Conservation (phyloP, 2,888 invertebrate species). For the Tineola bisselliella region DNA sequence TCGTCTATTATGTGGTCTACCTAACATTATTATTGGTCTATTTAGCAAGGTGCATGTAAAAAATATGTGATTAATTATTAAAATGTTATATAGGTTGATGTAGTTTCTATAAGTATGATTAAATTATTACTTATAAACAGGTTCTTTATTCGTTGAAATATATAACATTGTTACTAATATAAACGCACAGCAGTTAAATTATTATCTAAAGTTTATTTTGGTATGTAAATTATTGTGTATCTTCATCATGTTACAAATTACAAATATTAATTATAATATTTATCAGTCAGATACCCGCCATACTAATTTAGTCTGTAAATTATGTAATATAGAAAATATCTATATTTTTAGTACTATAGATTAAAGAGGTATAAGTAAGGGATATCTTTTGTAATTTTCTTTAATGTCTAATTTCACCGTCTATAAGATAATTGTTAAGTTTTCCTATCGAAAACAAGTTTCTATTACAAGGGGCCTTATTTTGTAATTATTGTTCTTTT, state of each 20-base stretch:
- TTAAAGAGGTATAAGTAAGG: not conserved
- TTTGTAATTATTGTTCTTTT: conserved; percentile 55
- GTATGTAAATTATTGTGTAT: conserved; percentile 6
- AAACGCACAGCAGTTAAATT: not conserved
- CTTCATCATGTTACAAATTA: not conserved
- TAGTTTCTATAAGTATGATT: conserved; percentile 14
- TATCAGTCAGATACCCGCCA: conserved; percentile 13
- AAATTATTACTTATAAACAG: conserved; percentile 15
- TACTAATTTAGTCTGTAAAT: conserved; percentile 14
- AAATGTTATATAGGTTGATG: conserved; percentile 28
- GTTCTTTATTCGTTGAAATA: not conserved
- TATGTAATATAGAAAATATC: conserved; percentile 4
- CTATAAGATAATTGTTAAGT: not conserved
- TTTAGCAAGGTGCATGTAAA: conserved; percentile 43
- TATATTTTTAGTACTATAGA: conserved; percentile 9
- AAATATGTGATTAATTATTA: conserved; percentile 43
- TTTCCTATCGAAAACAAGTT: not conserved
- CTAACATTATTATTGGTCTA: not conserved
- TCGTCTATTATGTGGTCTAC: not conserved
- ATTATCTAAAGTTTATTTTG: not conserved
- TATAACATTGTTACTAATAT: not conserved
- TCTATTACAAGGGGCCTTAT: conserved; percentile 46
- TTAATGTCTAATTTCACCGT: not conserved
- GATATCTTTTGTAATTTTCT: not conserved
- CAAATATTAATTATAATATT: not conserved